These are phyloP conservation scores for Hypanus sabinus DNA, from an alignment of 2,113 vertebrate genomes.

Conservation along the genomic window DNA sequence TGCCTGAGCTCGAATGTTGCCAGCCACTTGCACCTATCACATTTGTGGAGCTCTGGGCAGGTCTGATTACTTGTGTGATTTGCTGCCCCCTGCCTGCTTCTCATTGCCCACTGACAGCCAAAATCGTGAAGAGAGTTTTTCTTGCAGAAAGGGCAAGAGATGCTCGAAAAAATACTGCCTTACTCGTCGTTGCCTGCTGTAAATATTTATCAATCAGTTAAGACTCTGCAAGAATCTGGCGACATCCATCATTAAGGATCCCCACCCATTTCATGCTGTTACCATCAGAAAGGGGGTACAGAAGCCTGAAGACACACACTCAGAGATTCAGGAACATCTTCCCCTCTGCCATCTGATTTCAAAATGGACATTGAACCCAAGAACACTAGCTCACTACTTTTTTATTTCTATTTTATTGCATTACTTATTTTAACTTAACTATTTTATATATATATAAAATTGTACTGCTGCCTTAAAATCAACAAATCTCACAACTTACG, in stretches of 20 bases:
- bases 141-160: not conserved
- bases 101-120: not conserved
- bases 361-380: no score
- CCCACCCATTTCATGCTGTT: no score
- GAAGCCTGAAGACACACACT: no score
- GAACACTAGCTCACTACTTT: not conserved
- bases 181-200: not conserved
- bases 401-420: no score
- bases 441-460: no score
- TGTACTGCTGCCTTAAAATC: no score
- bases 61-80: not conserved
- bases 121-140: not conserved
- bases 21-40: not conserved
- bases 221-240: not conserved
- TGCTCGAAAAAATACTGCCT: not conserved
- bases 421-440: no score
- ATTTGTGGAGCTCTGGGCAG: not conserved
- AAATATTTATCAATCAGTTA: not conserved
- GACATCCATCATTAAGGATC: no score
- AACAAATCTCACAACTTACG: no score
- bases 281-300: no score
- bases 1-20: not conserved
- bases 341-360: no score
- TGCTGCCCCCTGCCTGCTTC: constrained; percentile 15
- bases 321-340: no score